Evolutionary conservation across 2,113 vertebrate genomes (phyloP), one percentile per base, ranked within the genome.

Genomic region (Helogale parvula): DNA sequence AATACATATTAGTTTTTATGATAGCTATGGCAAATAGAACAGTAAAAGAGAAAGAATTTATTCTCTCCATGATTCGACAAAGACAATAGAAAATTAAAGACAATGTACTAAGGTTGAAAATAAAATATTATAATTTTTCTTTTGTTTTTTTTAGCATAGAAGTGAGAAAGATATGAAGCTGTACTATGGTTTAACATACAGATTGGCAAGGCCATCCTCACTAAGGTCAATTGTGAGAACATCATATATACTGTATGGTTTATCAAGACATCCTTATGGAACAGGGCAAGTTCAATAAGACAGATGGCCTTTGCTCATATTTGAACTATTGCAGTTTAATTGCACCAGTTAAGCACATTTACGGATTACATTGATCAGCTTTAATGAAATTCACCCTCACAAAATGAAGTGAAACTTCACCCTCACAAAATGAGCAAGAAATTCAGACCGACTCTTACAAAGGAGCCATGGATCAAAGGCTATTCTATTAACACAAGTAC

Each of bases 341-440:
- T 72, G 45, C n/a, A 86, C 33, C 52, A 60, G 31, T 82, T 85
- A 94, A 96, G 65, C 77, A 88, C 77, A 88, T 82, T 77, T 72
- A 79, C 72, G 88, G 60, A 90, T 90, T 84, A 95, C 9, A 72
- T 80, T 74, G 17, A 88, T 47, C n/a, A 63, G 8, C 90, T 63
- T 96, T 82, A 86, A 92, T 72, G 68, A 93, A 94, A 97, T 94
- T 85, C n/a, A 82, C 16, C 23, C 83, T 82, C n/a, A 50, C n/a
- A 35, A 88, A 93, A 63, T 50, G 25, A 93, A 85, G 41, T 72
- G 68, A 93, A 94, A 97, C 41, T 91, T 88, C 29, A 77, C 13
- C 17, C 86, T 82, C 31, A 41, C n/a, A 45, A 88, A 93, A 63
- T 50, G 31, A 91, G 72, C 47, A 68, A 86, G 74, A 93, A 77